Percentiles rank a stretch among this genome's conserved stretches.
Conservation (phyloP, 2,797 vertebrate genomes). For the Pygocentrus nattereri region DNA sequence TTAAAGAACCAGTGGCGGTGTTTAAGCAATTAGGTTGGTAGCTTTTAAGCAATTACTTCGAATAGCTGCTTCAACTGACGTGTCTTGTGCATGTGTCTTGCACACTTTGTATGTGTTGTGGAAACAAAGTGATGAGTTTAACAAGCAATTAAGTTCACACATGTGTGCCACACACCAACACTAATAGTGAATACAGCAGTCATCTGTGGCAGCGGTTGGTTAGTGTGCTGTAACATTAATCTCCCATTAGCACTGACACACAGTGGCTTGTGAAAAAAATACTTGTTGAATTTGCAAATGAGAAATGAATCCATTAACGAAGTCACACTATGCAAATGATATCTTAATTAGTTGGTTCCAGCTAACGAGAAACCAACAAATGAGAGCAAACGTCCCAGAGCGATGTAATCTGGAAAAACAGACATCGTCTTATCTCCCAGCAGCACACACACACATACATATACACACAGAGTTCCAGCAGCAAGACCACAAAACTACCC, state of each 20-base stretch:
- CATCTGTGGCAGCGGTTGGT: conserved; percentile 4
- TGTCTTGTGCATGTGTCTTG: too few species aligned
- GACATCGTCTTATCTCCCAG: conserved; percentile 31
- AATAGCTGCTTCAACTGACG: background rate
- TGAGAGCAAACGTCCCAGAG: conserved; percentile 30
- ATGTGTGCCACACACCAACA: background rate
- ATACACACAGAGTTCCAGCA: conserved; percentile 12
- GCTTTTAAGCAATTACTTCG: conserved; percentile 2
- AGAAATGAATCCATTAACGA: conserved; percentile 30
- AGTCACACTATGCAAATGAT: conserved; percentile 32
- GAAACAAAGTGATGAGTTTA: background rate
- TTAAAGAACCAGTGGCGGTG: background rate
- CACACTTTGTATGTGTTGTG: background rate
- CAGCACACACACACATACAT: conserved; percentile 4
- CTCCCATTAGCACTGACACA: conserved; percentile 18
- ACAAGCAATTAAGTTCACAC: conserved; percentile 35
- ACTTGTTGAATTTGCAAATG: conserved; percentile 32
- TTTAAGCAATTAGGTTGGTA: background rate
- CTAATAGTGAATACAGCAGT: background rate
- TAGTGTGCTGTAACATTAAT: conserved; percentile 21
- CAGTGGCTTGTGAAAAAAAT: background rate
- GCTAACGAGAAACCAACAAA: conserved; percentile 35
- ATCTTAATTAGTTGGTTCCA: conserved; percentile 23
- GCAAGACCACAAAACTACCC: conserved; percentile 33
- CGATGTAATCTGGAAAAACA: conserved; percentile 14